Conservation (phyloP, 2,797 vertebrate species). For the Poecilia gillii region DNA sequence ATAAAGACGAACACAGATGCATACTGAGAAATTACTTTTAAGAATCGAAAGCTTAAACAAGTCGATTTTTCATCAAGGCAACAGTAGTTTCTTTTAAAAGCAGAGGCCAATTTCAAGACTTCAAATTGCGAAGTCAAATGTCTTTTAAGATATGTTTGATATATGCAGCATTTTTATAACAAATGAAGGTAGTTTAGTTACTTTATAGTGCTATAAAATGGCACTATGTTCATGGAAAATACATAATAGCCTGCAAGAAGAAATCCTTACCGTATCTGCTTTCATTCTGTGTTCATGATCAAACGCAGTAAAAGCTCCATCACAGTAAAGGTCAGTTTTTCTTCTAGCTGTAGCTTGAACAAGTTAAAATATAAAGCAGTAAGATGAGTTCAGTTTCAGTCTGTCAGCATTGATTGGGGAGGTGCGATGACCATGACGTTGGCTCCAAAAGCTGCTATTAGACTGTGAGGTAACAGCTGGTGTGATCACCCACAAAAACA, state of each 20-base stretch:
- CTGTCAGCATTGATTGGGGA: too few species aligned
- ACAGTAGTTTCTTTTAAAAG: too few species aligned
- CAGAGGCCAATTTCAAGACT: too few species aligned
- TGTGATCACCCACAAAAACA: not conserved
- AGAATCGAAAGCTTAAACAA: not conserved
- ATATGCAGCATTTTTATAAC: too few species aligned
- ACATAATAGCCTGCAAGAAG: constrained; percentile 16
- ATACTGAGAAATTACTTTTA: not conserved
- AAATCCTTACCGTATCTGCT: constrained; percentile 16
- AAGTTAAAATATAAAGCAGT: constrained; percentile 32
- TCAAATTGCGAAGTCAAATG: too few species aligned
- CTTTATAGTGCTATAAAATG: too few species aligned
- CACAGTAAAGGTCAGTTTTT: constrained; percentile 44
- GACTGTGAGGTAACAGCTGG: constrained; percentile 24
- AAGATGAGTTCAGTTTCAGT: constrained; percentile 3
- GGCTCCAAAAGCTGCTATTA: constrained; percentile 3
- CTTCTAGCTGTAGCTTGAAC: constrained; percentile 11
- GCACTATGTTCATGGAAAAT: too few species aligned
- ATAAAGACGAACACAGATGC: not conserved
- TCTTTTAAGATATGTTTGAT: too few species aligned
- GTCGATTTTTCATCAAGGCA: not conserved
- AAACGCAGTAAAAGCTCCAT: constrained; percentile 33
- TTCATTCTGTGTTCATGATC: constrained; percentile 47
- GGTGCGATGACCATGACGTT: not conserved
- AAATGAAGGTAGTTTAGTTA: too few species aligned